Conservation (phyloP, 2,797 vertebrate species). For the Yasuhikotakia modesta region DNA sequence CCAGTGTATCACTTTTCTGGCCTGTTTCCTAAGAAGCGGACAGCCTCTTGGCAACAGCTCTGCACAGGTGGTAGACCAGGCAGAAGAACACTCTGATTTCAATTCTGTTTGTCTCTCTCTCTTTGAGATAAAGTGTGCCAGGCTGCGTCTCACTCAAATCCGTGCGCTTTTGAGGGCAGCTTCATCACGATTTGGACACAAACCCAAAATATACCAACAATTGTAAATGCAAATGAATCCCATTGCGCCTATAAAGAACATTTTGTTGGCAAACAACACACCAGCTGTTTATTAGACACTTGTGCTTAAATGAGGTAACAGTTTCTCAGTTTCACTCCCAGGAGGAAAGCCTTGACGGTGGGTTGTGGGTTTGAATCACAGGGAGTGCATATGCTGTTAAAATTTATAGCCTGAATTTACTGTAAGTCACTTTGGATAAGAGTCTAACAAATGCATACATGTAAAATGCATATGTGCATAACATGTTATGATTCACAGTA, state of each 20-base stretch:
- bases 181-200: neutral
- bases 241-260: slow-evolving; percentile 1
- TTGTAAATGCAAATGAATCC: neutral
- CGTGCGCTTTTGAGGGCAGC: neutral
- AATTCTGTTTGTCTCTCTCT: slow-evolving; percentile 6
- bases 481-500: neutral
- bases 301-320: neutral
- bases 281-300: neutral
- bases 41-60: slow-evolving; percentile 4
- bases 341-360: neutral
- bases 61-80: slow-evolving; percentile 21
- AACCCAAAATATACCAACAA: slow-evolving; percentile 9
- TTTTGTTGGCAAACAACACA: neutral
- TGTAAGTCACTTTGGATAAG: too few species aligned
- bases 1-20: slow-evolving; percentile 14
- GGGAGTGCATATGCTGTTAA: too few species aligned
- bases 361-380: too few species aligned
- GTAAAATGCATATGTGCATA: neutral
- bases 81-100: neutral
- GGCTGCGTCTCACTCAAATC: neutral
- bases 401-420: too few species aligned
- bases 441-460: too few species aligned
- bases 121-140: neutral
- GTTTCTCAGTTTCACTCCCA: neutral
- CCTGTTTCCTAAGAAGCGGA: slow-evolving; percentile 20